Conservation (phyloP, 2,797 vertebrate species). For the Austrolebias charrua region DNA sequence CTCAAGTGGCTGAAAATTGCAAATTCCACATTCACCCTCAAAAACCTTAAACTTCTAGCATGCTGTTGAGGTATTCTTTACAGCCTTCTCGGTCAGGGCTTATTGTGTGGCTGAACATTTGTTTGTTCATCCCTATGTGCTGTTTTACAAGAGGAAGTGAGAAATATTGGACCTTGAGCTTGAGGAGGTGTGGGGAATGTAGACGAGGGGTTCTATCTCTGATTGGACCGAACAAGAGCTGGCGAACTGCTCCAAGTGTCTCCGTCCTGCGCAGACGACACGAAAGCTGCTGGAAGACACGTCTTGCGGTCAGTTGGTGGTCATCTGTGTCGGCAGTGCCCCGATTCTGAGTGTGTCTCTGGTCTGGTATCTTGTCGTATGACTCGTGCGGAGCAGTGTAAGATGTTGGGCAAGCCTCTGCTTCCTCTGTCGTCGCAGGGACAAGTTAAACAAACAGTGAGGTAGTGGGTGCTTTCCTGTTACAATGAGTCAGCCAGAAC, state of each 20-base stretch:
- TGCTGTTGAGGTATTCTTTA: conserved; percentile 31
- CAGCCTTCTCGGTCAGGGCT: conserved; percentile 2
- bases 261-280: background rate
- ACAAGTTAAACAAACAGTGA: conserved; percentile 66
- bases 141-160: conserved; percentile 53
- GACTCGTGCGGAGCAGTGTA: conserved; percentile 49
- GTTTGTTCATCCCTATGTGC: background rate
- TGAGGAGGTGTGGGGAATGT: conserved; percentile 73
- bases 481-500: conserved; percentile 61
- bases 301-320: background rate
- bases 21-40: conserved; percentile 26
- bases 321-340: background rate
- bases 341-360: conserved; percentile 12
- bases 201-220: conserved; percentile 58
- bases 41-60: conserved; percentile 12
- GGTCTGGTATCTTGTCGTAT: conserved; percentile 42
- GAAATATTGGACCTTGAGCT: conserved; percentile 73
- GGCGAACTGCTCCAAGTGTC: conserved; percentile 2
- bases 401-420: conserved; percentile 54
- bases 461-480: conserved; percentile 59
- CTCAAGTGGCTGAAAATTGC: conserved; percentile 3
- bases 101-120: conserved; percentile 29
- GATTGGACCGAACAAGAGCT: conserved; percentile 56
- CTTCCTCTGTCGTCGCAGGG: conserved; percentile 67
- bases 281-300: background rate